A percentile compares a stretch with the other conserved stretches of the same genome.
Conservation (phyloP, 1,140 invertebrate genomes). For the Arctopsyche grandis region DNA sequence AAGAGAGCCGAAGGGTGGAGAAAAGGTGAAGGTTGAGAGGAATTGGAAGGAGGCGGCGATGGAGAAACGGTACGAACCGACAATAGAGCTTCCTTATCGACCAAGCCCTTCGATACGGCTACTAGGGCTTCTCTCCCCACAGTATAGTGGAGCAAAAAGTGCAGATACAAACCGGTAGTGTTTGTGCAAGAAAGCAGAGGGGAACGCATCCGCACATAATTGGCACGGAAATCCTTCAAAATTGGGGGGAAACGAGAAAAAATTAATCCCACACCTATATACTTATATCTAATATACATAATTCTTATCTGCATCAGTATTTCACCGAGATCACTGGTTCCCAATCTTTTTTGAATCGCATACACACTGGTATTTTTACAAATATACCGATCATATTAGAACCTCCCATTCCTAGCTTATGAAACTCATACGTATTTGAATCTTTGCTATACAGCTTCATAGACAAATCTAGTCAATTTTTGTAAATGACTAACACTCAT, state of each 20-base stretch:
- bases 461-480: no score
- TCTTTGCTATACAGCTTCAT: no score
- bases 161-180: conserved; percentile 17
- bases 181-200: conserved; percentile 5
- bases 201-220: conserved; percentile 4
- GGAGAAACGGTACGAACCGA: background rate
- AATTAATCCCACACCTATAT: no score
- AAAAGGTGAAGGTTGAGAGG: conserved; percentile 12
- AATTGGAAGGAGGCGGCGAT: background rate
- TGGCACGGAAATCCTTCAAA: conserved; percentile 4
- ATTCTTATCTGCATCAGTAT: no score
- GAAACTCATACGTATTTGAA: no score
- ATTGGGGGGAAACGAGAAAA: background rate
- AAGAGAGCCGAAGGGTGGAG: background rate
- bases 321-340: no score
- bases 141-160: conserved; percentile 14
- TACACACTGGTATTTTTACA: no score
- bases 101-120: conserved; percentile 31
- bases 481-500: no score
- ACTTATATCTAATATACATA: no score
- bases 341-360: no score
- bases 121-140: background rate
- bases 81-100: conserved; percentile 31
- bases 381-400: no score
- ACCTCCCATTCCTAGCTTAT: no score